Evolutionary conservation across 2,888 invertebrate genomes (phyloP), one percentile per base, ranked within the genome.

Genomic region (Epistrophe eligans): DNA sequence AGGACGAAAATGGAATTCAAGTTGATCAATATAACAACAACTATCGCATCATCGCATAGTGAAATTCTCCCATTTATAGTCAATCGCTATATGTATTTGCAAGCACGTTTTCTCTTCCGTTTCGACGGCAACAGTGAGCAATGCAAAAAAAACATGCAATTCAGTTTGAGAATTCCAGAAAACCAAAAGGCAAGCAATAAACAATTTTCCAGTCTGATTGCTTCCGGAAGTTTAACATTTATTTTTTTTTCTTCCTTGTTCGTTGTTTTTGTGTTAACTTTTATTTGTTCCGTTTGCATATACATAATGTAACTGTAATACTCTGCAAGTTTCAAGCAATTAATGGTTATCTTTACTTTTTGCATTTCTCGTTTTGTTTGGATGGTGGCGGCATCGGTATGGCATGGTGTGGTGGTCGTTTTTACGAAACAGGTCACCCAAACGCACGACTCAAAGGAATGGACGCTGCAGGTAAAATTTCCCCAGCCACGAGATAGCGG

Each of bases 381-480:
- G 17, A 11, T 43, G 45, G 19, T 58, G 58, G 10, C 9, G 60
- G 7, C 43, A n/a, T n/a, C n/a, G n/a, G 24, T 24, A 24, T 24
- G 24, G 24, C 3, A 24, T 24, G 24, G 24, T n/a, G 35, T 35
- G 24, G n/a, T 40, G 38, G 28, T 57, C n/a, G 32, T 50, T 48
- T 58, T 48, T 17, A 32, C 28, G 38, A 80, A 82, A 72, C 89
- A 92, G 92, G 92, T 92, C 88, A 91, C 91, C 71, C 90, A 91
- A 82, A 90, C 92, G 60, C 97, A 97, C 93, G 96, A 96, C 92
- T 96, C 97, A 58, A 96, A 97, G 92, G 97, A 97, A 93, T 97
- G 97, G 97, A 97, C 97, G 88, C 94, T 97, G 79, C 97, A 97
- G 93, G 96, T 97, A 91, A 97, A 97, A 93, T 97, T 96, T 90